phyloP scores from a whole-genome alignment of 2,797 vertebrate species.

The Peromyscus attwateri region DNA sequence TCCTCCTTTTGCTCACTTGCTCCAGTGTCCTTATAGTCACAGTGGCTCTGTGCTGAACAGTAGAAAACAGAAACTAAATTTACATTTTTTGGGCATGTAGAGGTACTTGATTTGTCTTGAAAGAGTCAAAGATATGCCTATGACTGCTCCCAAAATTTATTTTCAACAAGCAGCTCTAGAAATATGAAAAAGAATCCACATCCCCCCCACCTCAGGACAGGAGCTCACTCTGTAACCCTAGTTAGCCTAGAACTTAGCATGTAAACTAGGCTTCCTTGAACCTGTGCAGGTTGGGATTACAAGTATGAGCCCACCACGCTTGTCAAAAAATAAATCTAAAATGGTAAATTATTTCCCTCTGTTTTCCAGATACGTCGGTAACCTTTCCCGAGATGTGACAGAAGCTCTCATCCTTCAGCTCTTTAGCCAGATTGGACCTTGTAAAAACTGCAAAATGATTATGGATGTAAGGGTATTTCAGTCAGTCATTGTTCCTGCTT shows the following conservation, averaged over 20 bases:
- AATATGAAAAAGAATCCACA: neutral
- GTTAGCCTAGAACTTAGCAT: neutral
- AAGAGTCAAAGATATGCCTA: neutral
- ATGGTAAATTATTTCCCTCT: slow-evolving; percentile 67
- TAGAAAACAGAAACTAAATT: slow-evolving; percentile 31
- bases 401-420: slow-evolving; percentile 99
- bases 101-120: slow-evolving; percentile 4
- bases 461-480: slow-evolving; percentile 94
- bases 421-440: slow-evolving; percentile 98
- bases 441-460: slow-evolving; percentile 99
- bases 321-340: slow-evolving; percentile 55
- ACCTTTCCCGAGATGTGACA: slow-evolving; percentile 98
- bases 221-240: neutral
- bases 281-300: neutral
- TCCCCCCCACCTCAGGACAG: neutral
- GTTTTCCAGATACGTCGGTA: slow-evolving; percentile 95
- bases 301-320: neutral
- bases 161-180: slow-evolving; percentile 7
- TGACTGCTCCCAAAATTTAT: neutral
- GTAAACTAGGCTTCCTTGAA: neutral
- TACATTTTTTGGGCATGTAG: neutral
- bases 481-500: neutral
- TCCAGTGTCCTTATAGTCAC: neutral
- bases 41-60: neutral
- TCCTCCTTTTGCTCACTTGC: slow-evolving; percentile 51